Conservation (phyloP, 2,797 vertebrate species). For the Kryptopterus vitreolus region DNA sequence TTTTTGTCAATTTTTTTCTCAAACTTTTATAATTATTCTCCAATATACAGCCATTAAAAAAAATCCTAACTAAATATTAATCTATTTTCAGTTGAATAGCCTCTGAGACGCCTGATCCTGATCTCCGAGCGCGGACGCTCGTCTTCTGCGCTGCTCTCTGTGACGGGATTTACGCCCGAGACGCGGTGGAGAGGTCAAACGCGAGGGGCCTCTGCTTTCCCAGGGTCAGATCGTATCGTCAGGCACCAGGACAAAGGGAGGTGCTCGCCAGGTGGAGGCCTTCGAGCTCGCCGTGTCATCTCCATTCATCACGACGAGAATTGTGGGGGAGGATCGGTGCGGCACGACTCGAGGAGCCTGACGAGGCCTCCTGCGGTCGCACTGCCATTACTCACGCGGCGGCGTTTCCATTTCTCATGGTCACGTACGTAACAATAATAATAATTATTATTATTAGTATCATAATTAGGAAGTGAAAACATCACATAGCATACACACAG, state of each 20-base stretch:
- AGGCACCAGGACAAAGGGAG: slow-evolving; percentile 71
- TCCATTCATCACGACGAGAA: slow-evolving; percentile 55
- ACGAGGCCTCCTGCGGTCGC: slow-evolving; percentile 35
- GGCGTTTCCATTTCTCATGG: slow-evolving; percentile 5
- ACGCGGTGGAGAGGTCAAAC: slow-evolving; percentile 72
- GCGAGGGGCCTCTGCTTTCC: slow-evolving; percentile 67
- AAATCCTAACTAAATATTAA: not conserved
- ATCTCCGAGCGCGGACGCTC: slow-evolving; percentile 27
- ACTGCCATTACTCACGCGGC: slow-evolving; percentile 52
- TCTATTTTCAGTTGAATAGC: not conserved
- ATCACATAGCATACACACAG: not conserved
- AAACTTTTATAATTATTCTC: not conserved
- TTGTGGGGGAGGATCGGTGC: slow-evolving; percentile 52
- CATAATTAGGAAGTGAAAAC: not conserved
- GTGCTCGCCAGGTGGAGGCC: slow-evolving; percentile 55
- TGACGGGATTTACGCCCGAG: slow-evolving; percentile 28
- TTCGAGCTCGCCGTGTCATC: slow-evolving; percentile 37
- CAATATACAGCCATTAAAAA: not conserved
- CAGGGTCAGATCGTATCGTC: slow-evolving; percentile 70
- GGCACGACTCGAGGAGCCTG: slow-evolving; percentile 45
- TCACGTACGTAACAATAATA: not conserved
- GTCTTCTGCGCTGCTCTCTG: not conserved
- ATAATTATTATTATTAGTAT: not conserved
- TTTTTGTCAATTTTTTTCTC: too few relatives aligned
- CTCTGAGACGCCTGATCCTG: not conserved